Percentiles rank a stretch among this genome's conserved stretches.
These are phyloP conservation scores for Bilobella aurantiaca DNA, from an alignment of 1,140 invertebrate genomes.

Conservation along the genomic window DNA sequence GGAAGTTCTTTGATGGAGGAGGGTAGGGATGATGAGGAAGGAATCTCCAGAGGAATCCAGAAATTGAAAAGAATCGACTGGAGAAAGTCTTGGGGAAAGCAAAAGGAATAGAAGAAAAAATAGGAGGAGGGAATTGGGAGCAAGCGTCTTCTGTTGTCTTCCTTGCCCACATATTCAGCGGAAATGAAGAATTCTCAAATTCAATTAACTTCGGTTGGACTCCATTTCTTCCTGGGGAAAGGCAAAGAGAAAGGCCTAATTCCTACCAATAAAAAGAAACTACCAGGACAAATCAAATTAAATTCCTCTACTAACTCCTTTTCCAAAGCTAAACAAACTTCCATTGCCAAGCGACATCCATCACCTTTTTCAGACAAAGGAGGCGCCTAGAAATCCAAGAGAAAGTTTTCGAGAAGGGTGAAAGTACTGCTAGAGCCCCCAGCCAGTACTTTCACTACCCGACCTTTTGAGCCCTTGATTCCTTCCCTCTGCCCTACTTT, in stretches of 20 bases:
- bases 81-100: neutral
- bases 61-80: conserved; percentile 4
- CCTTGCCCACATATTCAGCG: neutral
- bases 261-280: neutral
- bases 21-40: neutral
- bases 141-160: neutral
- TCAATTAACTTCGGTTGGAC: neutral
- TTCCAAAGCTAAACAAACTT: neutral
- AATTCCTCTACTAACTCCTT: neutral
- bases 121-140: conserved; percentile 6
- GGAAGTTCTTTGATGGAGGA: neutral
- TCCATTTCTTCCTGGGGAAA: neutral
- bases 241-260: neutral
- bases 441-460: too few relatives aligned
- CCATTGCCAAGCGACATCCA: too few relatives aligned
- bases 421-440: too few relatives aligned
- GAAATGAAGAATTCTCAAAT: neutral
- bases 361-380: too few relatives aligned
- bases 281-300: neutral
- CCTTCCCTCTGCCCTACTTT: too few relatives aligned
- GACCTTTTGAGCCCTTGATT: too few relatives aligned
- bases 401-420: too few relatives aligned
- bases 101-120: neutral
- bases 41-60: neutral
- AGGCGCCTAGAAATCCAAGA: too few relatives aligned